Base-by-base conservation (phyloP, 2,797 vertebrate genomes). In the Podargus strigoides region DNA sequence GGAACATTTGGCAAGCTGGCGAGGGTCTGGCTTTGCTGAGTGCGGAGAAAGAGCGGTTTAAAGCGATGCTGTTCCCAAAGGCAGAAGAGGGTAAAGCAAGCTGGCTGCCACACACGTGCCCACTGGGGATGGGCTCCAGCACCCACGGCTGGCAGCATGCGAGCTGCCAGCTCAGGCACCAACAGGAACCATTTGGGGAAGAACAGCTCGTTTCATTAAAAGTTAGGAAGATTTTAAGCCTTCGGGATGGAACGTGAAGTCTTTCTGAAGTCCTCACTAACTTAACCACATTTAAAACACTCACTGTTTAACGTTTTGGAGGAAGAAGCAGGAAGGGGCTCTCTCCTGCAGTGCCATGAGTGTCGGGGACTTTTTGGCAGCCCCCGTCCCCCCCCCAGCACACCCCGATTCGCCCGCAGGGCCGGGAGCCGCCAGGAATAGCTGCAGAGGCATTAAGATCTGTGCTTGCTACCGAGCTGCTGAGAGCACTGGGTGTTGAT, bases 401-500 rank as follows among this genome's bases (percentile, higher is more conserved):
- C 90, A 52, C 44, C 67, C 63, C 4, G 1, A 70, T 41, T 87
- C 1, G 3, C 75, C 75, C 0, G 3, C 56, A 30, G 2, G 42
- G 79, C 67, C 8, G 2, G 81, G 69, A 95, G 67, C 73, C 4
- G 11, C 95, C 86, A 86, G 90, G 95, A 97, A 97, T 89, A 96
- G 93, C 85, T 56, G 32, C 62, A 59, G 52, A 86, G 70, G 77
- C 96, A 97, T 81, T 75, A 86, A 56, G 55, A 79, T 68, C 95
- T 74, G 64, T 47, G 41, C 87, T 75, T 26, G 69, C 92, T 93
- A 73, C 81, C 0, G 4, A 95, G 87, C 68, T 50, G 93, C 90
- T 70, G 16, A 67, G 86, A 94, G 95, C 69, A 19, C 86, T 56
- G 95, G 59, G 85, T 93, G 90, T 85, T 95, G 96, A 97, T 97